Conservation (phyloP, 2,888 invertebrate species). For the Drosophila bunnanda region DNA sequence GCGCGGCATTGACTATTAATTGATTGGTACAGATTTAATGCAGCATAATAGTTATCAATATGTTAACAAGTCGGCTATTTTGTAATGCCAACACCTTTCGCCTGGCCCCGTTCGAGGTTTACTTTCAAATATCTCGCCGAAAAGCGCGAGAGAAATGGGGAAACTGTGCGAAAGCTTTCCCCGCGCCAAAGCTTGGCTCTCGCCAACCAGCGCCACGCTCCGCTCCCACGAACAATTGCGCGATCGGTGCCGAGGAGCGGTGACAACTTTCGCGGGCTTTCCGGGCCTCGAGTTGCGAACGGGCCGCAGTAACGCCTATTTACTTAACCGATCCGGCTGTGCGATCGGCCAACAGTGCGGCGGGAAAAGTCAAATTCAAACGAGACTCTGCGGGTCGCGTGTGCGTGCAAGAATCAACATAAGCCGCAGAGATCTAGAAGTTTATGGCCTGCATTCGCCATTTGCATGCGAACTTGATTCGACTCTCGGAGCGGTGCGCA, state of each 20-base stretch:
- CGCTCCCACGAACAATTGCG: slow-evolving; percentile 38
- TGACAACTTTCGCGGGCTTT: slow-evolving; percentile 36
- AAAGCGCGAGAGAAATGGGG: slow-evolving; percentile 21
- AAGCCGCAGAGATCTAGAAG: neutral
- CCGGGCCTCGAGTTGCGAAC: slow-evolving; percentile 20
- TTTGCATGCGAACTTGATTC: slow-evolving; percentile 44
- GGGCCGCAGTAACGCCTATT: slow-evolving; percentile 43
- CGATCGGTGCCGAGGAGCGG: slow-evolving; percentile 15
- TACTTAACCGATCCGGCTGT: slow-evolving; percentile 40
- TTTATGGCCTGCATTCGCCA: slow-evolving; percentile 24
- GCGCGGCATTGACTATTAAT: slow-evolving; percentile 28
- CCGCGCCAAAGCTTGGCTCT: slow-evolving; percentile 38
- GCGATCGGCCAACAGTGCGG: slow-evolving; percentile 1
- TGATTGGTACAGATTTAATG: slow-evolving; percentile 16
- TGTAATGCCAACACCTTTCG: slow-evolving; percentile 67
- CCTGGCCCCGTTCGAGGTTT: slow-evolving; percentile 40
- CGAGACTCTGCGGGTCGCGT: neutral
- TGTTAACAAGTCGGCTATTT: slow-evolving; percentile 41
- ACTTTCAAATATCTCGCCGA: slow-evolving; percentile 40
- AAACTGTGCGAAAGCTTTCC: slow-evolving; percentile 37
- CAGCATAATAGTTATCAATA: slow-evolving; percentile 43
- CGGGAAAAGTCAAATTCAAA: neutral
- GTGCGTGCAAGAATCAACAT: slow-evolving; percentile 5
- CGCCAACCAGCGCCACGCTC: slow-evolving; percentile 22
- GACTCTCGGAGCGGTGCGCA: slow-evolving; percentile 21